Conservation (phyloP, 1,140 invertebrate genomes). For the Forficula auricularia region DNA sequence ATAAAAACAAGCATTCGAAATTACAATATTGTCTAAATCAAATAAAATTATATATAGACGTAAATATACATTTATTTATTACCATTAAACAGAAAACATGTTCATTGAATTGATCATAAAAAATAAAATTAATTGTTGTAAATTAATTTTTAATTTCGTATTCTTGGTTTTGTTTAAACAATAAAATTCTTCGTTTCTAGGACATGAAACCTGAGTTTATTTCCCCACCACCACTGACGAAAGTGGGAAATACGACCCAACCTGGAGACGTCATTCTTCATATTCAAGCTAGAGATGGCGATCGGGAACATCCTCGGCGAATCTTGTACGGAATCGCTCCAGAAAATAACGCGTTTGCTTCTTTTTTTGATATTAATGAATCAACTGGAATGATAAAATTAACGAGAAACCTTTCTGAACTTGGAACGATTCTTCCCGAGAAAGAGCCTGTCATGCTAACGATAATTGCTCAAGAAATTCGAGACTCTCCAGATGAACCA, state of each 20-base stretch:
- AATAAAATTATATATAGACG: too few species aligned
- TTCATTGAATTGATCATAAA: too few species aligned
- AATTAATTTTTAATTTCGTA: too few species aligned
- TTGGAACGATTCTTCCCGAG: slow-evolving; percentile 53
- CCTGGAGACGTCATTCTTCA: slow-evolving; percentile 41
- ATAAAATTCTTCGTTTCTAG: too few species aligned
- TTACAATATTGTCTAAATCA: too few species aligned
- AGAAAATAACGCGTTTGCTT: slow-evolving; percentile 61
- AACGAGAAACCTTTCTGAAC: slow-evolving; percentile 50
- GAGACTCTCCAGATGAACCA: slow-evolving; percentile 43
- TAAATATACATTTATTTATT: too few species aligned
- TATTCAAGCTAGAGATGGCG: slow-evolving; percentile 75
- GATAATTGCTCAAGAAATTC: slow-evolving; percentile 67
- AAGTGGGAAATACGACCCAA: slow-evolving; percentile 32
- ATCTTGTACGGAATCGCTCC: slow-evolving; percentile 67
- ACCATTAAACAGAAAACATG: too few species aligned
- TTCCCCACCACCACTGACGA: slow-evolving; percentile 57
- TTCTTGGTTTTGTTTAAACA: too few species aligned
- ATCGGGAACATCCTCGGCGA: slow-evolving; percentile 62
- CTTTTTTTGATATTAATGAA: slow-evolving; percentile 68
- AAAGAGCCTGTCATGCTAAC: slow-evolving; percentile 62
- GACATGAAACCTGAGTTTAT: slow-evolving; percentile 69
- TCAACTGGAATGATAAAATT: slow-evolving; percentile 59
- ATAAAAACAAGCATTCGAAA: too few species aligned
- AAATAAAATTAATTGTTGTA: too few species aligned